Base-by-base conservation (phyloP, 2,797 vertebrate genomes). In the Trachops cirrhosus region DNA sequence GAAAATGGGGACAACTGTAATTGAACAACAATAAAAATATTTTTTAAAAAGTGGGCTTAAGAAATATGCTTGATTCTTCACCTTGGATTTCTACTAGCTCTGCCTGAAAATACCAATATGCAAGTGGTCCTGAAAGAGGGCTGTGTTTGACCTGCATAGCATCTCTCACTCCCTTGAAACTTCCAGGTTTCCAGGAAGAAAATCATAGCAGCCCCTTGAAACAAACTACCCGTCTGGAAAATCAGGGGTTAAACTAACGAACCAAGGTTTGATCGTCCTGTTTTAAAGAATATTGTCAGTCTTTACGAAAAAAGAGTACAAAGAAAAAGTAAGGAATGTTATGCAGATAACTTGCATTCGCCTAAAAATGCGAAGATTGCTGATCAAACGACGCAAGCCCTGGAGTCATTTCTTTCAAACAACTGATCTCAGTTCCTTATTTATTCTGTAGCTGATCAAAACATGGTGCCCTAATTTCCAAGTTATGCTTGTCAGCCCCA, bases 361-460 rank as follows among this genome's bases (percentile, higher is more conserved):
- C 89, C 94, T 96, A 93, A 95, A 96, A 97, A 89, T 85, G 37
- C 85, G 80, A 97, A 94, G 95, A 96, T 94, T 86, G 86, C 50
- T 96, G 96, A 98, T 97, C 96, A 97, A 97, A 97, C 48, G 1
- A 97, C 48, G 1, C 79, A 93, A 94, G 90, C 93, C 96, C 95
- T 75, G 82, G 85, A 97, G 97, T 97, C 97, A 94, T 96, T 93
- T 95, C 95, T 79, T 94, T 96, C 94, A 96, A 96, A 96, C 48
- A 89, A 95, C 94, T 94, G 73, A 92, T 95, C 95, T 97, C 80
- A 94, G 83, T 91, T 95, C 71, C 86, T 95, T 97, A 96, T 97
- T 97, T 97, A 95, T 97, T 96, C 92, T 95, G 68, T 73, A 95
- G 77, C 86, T 96, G 97, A 97, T 97, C 96, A 97, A 96, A 97